phyloP scores from a whole-genome alignment of 2,113 vertebrate genomes.

The Eudyptes chrysolophus region DNA sequence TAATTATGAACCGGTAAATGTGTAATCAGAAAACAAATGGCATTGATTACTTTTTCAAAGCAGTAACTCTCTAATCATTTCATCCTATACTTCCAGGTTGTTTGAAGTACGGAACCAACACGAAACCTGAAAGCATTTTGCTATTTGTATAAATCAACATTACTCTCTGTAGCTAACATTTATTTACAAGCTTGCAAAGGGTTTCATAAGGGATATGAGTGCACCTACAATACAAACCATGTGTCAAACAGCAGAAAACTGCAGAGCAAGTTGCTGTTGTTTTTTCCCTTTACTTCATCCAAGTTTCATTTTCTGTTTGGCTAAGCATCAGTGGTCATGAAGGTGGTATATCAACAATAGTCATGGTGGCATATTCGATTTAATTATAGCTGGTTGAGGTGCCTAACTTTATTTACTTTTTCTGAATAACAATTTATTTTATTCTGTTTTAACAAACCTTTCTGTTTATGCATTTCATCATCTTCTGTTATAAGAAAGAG shows the following conservation, averaged over 20 bases:
- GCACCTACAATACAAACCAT: constrained; percentile 55
- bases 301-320: constrained; percentile 37
- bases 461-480: constrained; percentile 13
- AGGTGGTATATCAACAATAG: constrained; percentile 32
- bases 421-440: constrained; percentile 38
- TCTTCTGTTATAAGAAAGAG: background rate
- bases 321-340: constrained; percentile 14
- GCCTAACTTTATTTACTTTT: constrained; percentile 23
- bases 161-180: background rate
- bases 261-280: background rate
- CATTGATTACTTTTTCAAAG: constrained; percentile 32
- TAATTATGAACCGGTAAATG: background rate
- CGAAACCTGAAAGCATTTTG: constrained; percentile 3
- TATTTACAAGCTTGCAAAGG: constrained; percentile 18
- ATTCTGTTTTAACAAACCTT: background rate
- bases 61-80: background rate
- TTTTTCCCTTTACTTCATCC: background rate
- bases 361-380: background rate
- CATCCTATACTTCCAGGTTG: background rate
- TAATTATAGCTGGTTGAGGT: background rate
- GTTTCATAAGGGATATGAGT: background rate
- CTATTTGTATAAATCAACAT: background rate
- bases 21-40: constrained; percentile 41
- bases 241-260: constrained; percentile 26
- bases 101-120: background rate